Percentiles rank a stretch among this genome's conserved stretches.
phyloP scores from a whole-genome alignment of 2,888 invertebrate genomes.

The Hydropsyche betteni region DNA sequence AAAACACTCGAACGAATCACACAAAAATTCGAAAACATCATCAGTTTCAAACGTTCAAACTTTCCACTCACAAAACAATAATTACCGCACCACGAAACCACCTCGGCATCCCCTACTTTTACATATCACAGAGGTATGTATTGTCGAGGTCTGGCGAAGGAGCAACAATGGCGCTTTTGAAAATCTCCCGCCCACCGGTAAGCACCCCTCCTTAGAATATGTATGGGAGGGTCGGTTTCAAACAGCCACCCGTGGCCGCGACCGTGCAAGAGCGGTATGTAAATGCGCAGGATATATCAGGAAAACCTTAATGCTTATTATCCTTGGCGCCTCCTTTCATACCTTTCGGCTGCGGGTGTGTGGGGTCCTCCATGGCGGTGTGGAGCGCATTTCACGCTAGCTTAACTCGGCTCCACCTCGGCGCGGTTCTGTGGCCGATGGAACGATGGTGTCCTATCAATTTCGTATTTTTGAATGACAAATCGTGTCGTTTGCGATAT shows the following conservation, averaged over 20 bases:
- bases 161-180: constrained; percentile 45
- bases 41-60: too few species aligned
- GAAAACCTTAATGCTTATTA: constrained; percentile 48
- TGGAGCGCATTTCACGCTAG: constrained; percentile 45
- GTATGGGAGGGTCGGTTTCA: not conserved
- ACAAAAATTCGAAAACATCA: too few species aligned
- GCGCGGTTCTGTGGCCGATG: not conserved
- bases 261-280: constrained; percentile 30
- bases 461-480: not conserved
- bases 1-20: too few species aligned
- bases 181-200: constrained; percentile 30
- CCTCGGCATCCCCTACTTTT: too few species aligned
- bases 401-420: constrained; percentile 33
- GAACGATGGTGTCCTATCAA: not conserved
- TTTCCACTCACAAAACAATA: too few species aligned
- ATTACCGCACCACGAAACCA: too few species aligned
- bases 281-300: constrained; percentile 41
- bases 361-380: too few species aligned
- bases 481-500: not conserved
- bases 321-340: constrained; percentile 43
- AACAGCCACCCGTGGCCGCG: not conserved
- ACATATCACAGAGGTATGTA: too few species aligned
- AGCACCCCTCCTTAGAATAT: constrained; percentile 21
- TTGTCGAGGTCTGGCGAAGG: too few species aligned
- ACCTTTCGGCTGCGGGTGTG: not conserved